Evolutionary conservation across 2,797 vertebrate species (phyloP), one percentile per base, ranked within the genome.

Genomic region (Astyanax mexicanus): DNA sequence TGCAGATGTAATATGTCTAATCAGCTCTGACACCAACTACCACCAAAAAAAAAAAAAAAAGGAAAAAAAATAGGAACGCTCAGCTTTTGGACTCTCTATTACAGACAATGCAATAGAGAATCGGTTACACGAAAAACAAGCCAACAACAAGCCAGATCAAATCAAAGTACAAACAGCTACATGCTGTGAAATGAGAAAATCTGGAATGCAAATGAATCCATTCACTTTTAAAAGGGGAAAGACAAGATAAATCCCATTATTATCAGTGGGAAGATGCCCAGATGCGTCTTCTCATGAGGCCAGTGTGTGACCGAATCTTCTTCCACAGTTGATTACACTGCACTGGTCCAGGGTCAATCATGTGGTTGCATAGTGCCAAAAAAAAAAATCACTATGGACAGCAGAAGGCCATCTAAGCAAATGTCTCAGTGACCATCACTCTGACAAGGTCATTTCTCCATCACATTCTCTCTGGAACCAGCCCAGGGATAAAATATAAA

Each of bases 401-500:
- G 77, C 42, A 64, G 57, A 69, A 68, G 51, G 57, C 71, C 74
- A 84, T 81, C 77, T 80, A 58, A 81, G 74, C 64, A 84, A 80
- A 84, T 72, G 71, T 84, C 73, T 75, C 37, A 52, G 68, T 84
- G 82, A 81, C 82, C 80, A 81, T 84, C 74, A 75, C 77, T 77
- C 78, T 84, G 82, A 84, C 79, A 79, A 80, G 80, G 71, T 77
- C 77, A 84, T 81, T 81, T 84, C 78, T 73, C 74, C 40, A 62
- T 51, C 71, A 45, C 66, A 67, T 58, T 74, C 67, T 74, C 77
- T 72, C 58, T 77, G 45, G 61, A 80, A 47, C 42, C 40, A 68
- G 67, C 72, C 75, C 47, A 71, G 76, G 42, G 69, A 70, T 81
- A 81, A n/a, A n/a, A n/a, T n/a, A n/a, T n/a, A n/a, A n/a, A n/a